Evolutionary conservation across 2,888 invertebrate species (phyloP).

Genomic region (Xestobium rufovillosum): DNA sequence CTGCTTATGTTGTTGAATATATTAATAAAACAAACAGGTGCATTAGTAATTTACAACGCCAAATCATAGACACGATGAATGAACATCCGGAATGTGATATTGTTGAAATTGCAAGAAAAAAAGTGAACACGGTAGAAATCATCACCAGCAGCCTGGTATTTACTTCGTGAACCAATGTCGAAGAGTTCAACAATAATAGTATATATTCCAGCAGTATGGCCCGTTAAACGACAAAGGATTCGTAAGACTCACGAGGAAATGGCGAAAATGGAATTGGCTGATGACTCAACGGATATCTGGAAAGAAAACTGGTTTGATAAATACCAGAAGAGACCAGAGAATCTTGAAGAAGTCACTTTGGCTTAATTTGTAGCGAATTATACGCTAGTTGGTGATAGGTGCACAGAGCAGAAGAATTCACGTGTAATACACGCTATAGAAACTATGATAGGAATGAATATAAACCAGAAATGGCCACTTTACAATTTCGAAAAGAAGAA

Average conservation of each 20-base stretch:
- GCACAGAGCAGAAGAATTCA: too few relatives aligned
- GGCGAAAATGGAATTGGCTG: conserved; percentile 31
- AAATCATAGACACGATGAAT: conserved; percentile 31
- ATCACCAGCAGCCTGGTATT: conserved; percentile 40
- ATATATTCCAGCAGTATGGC: conserved; percentile 38
- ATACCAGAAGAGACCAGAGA: conserved; percentile 37
- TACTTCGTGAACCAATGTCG: conserved; percentile 41
- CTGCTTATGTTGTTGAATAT: conserved; percentile 39
- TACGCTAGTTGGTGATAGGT: too few relatives aligned
- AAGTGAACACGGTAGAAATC: conserved; percentile 36
- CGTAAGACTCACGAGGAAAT: conserved; percentile 32
- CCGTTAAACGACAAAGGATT: conserved; percentile 35
- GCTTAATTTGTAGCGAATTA: conserved; percentile 38
- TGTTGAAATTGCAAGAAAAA: conserved; percentile 27
- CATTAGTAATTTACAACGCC: conserved; percentile 33
- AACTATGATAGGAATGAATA: too few relatives aligned
- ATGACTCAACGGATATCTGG: conserved; percentile 38
- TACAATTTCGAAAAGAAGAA: conserved; percentile 35
- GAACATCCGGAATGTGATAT: conserved; percentile 36
- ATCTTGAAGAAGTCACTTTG: conserved; percentile 32
- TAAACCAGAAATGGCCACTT: conserved; percentile 33
- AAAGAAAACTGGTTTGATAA: conserved; percentile 39
- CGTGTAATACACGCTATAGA: too few relatives aligned
- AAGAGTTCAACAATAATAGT: conserved; percentile 29
- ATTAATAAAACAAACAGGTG: conserved; percentile 38